Percentiles rank a stretch among this genome's conserved stretches.
These are phyloP conservation scores for Darevskia mixta DNA, from an alignment of 2,797 vertebrate genomes.

Conservation along the genomic window DNA sequence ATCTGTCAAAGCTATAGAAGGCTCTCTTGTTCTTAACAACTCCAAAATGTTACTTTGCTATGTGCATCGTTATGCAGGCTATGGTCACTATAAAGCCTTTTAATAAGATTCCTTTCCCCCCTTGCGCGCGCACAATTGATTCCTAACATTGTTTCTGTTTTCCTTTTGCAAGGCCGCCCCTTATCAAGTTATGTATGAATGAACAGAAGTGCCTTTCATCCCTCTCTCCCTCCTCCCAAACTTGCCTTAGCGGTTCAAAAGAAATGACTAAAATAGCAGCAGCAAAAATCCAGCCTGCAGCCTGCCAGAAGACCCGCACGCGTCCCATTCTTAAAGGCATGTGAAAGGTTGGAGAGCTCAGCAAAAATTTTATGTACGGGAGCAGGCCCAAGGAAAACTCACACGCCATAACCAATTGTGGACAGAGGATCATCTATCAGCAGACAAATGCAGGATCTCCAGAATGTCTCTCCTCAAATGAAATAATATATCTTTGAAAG, in stretches of 20 bases:
- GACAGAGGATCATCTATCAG: constrained; percentile 98
- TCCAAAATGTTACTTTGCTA: neutral
- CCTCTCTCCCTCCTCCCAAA: constrained; percentile 42
- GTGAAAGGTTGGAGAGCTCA: constrained; percentile 84
- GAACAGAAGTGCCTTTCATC: constrained; percentile 86
- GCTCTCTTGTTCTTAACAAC: neutral
- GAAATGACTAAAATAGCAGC: constrained; percentile 88
- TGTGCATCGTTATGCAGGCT: neutral
- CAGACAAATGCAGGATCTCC: constrained; percentile 93
- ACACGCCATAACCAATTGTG: constrained; percentile 89
- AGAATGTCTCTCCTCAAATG: constrained; percentile 99
- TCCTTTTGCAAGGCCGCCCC: constrained; percentile 40
- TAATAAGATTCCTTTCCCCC: neutral
- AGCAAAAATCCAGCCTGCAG: constrained; percentile 75
- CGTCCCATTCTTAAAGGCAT: constrained; percentile 74
- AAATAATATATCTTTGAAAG: constrained; percentile 99
- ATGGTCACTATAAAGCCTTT: neutral
- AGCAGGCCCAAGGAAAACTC: constrained; percentile 88
- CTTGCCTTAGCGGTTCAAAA: constrained; percentile 83
- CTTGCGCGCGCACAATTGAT: neutral
- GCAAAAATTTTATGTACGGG: constrained; percentile 87
- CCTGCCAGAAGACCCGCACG: constrained; percentile 77
- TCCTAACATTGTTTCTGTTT: constrained; percentile 50
- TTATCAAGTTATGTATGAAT: constrained; percentile 82
- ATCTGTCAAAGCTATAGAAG: neutral